These are phyloP conservation scores for Cheilosia vernalis DNA, from an alignment of 2,888 invertebrate species.

Conservation along the genomic window DNA sequence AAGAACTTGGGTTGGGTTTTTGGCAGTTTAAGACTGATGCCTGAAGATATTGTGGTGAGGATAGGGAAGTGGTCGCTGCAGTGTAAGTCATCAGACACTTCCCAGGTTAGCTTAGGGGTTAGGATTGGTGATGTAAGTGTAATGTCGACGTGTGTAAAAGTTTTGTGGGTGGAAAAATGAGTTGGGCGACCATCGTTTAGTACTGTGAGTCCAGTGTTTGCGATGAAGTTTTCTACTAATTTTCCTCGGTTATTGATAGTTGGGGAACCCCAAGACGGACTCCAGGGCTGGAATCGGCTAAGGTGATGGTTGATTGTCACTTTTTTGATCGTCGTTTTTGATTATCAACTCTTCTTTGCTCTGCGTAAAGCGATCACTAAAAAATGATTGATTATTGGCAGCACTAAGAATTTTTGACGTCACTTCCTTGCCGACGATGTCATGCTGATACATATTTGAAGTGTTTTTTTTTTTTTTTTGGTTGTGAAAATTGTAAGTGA, in stretches of 20 bases:
- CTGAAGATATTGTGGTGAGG: constrained; percentile 24
- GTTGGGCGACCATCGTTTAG: constrained; percentile 51
- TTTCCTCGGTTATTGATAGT: constrained; percentile 40
- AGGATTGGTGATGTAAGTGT: constrained; percentile 32
- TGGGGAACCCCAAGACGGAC: constrained; percentile 35
- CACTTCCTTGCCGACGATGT: too few relatives aligned
- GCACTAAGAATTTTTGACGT: too few relatives aligned
- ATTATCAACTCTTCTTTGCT: too few relatives aligned
- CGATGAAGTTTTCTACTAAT: constrained; percentile 30
- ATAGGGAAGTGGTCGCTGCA: constrained; percentile 51
- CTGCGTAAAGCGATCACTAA: too few relatives aligned
- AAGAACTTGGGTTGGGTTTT: constrained; percentile 23
- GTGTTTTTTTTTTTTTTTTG: too few relatives aligned
- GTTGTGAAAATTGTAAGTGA: too few relatives aligned
- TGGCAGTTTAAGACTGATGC: constrained; percentile 7
- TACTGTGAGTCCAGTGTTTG: constrained; percentile 21
- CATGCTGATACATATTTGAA: too few relatives aligned
- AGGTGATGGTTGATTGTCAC: too few relatives aligned
- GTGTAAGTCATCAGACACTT: constrained; percentile 30
- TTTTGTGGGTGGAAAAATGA: constrained; percentile 43
- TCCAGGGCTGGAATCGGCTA: too few relatives aligned
- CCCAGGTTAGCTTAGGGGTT: constrained; percentile 23
- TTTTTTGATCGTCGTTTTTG: too few relatives aligned
- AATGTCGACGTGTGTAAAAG: constrained; percentile 46
- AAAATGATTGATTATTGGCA: too few relatives aligned